Conservation (phyloP, 2,797 vertebrate genomes). For the Acanthurus tractus region DNA sequence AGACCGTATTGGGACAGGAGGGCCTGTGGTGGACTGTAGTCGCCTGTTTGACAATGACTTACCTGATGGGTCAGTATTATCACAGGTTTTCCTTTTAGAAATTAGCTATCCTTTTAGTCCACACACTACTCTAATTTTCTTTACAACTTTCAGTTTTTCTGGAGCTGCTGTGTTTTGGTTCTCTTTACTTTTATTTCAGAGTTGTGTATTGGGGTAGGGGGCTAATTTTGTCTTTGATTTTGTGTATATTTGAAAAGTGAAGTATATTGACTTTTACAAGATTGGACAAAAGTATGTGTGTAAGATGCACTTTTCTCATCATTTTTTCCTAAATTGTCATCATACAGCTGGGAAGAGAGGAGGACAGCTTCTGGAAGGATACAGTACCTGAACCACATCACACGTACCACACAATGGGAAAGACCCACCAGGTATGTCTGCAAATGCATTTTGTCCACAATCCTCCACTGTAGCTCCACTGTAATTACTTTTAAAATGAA, state of each 20-base stretch:
- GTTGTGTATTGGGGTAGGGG: too few relatives aligned
- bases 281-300: not conserved
- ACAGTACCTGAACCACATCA: slow-evolving; percentile 97
- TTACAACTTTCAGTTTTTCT: not conserved
- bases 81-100: not conserved
- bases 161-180: not conserved
- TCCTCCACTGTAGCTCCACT: not conserved
- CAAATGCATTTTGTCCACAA: slow-evolving; percentile 12
- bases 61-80: slow-evolving; percentile 92
- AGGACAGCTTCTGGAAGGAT: slow-evolving; percentile 95
- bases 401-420: slow-evolving; percentile 96
- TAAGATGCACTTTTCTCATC: slow-evolving; percentile 26
- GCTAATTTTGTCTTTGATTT: not conserved
- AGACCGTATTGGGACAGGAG: slow-evolving; percentile 94
- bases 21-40: slow-evolving; percentile 96
- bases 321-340: slow-evolving; percentile 63
- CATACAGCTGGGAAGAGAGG: slow-evolving; percentile 93
- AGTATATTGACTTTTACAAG: too few relatives aligned
- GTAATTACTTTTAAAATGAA: not conserved
- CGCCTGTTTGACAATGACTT: slow-evolving; percentile 96
- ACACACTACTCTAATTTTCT: not conserved
- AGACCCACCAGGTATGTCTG: slow-evolving; percentile 91
- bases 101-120: not conserved
- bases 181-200: not conserved
- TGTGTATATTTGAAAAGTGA: too few relatives aligned